phyloP scores from a whole-genome alignment of 2,888 invertebrate genomes.

The Girardia tigrina region DNA sequence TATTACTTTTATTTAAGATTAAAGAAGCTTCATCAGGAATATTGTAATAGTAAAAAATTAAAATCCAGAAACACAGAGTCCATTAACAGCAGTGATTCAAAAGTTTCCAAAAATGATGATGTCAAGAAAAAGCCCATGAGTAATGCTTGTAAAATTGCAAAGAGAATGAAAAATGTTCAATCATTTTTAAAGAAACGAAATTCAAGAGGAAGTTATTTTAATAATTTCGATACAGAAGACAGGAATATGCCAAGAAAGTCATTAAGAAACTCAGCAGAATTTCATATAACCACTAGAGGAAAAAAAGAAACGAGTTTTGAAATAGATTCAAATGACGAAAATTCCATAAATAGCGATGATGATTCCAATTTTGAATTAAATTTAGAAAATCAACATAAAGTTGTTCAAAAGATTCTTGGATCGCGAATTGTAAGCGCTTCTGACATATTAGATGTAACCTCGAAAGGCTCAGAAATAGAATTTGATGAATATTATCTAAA shows the following conservation, averaged over 20 bases:
- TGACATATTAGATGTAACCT: not conserved
- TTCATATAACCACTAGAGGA: not conserved
- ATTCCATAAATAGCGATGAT: conserved; percentile 6
- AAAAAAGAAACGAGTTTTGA: conserved; percentile 18
- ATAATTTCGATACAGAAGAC: not conserved
- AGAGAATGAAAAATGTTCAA: not conserved
- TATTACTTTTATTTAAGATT: conserved; percentile 11
- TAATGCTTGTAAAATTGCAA: not conserved
- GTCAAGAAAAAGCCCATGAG: not conserved
- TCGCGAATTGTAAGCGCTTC: not conserved
- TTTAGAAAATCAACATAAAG: conserved; percentile 15
- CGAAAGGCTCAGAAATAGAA: not conserved
- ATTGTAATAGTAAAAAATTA: not conserved
- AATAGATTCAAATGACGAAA: conserved; percentile 23
- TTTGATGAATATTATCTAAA: not conserved
- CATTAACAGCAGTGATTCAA: not conserved
- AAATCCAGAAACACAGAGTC: not conserved
- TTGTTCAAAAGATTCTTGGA: conserved; percentile 1
- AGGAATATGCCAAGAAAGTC: not conserved
- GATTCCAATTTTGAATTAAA: conserved; percentile 4
- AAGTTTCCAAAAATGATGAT: not conserved
- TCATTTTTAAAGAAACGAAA: conserved; percentile 15
- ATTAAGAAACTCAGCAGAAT: not conserved
- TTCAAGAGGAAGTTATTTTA: not conserved
- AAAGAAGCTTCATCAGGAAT: not conserved